Evolutionary conservation across 2,888 invertebrate genomes (phyloP).

Genomic region (Synanthedon myopaeformis): DNA sequence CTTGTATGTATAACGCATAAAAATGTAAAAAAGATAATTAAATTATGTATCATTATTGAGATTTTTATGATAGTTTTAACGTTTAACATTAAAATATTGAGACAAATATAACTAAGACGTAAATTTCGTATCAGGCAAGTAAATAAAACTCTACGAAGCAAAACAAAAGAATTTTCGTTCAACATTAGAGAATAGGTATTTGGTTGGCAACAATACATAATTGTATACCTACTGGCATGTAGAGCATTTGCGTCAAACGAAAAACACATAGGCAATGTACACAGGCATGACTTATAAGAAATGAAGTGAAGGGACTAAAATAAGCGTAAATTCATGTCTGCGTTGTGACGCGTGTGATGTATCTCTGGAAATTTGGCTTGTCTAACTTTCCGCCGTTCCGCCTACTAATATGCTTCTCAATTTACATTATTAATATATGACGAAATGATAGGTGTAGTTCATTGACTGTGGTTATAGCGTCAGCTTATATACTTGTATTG

Average conservation of each 20-base stretch:
- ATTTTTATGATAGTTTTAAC: no score
- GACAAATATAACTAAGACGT: background rate
- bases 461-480: no score
- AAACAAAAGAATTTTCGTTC: background rate
- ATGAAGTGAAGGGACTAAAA: slow-evolving; percentile 8
- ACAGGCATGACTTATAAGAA: slow-evolving; percentile 6
- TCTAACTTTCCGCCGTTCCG: background rate
- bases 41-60: no score
- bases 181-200: background rate
- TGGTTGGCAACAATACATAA: slow-evolving; percentile 4
- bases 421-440: background rate
- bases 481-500: no score
- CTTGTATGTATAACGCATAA: no score
- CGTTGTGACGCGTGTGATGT: slow-evolving; percentile 7
- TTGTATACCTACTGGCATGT: background rate
- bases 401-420: background rate
- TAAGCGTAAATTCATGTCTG: slow-evolving; percentile 9
- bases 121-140: background rate
- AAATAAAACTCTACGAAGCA: background rate
- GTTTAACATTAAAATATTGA: no score
- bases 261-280: slow-evolving; percentile 5
- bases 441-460: no score
- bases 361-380: slow-evolving; percentile 6
- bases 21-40: no score
- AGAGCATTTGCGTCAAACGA: slow-evolving; percentile 13